Conservation (phyloP, 2,113 vertebrate genomes). For the Otus sunia region DNA sequence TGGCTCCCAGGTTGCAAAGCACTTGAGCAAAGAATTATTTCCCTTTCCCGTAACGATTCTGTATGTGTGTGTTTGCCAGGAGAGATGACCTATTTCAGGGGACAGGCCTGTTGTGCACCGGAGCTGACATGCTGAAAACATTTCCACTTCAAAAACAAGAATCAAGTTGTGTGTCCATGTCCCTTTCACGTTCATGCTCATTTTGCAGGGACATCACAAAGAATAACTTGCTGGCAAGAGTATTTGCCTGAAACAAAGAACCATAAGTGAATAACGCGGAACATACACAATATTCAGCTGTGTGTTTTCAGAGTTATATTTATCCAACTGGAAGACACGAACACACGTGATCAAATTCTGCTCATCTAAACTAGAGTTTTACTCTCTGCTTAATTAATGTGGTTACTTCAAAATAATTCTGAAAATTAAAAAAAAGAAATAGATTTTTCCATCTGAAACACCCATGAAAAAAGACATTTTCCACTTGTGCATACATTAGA, state of each 20-base stretch:
- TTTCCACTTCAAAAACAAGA: neutral
- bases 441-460: neutral
- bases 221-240: neutral
- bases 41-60: neutral
- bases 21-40: neutral
- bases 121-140: neutral
- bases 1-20: neutral
- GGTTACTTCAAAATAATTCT: neutral
- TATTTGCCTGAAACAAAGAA: neutral
- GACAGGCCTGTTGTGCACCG: neutral
- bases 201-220: neutral
- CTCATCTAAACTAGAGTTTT: neutral
- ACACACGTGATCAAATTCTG: neutral
- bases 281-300: neutral
- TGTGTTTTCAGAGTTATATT: neutral
- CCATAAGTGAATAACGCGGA: fast-evolving
- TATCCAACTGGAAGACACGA: neutral
- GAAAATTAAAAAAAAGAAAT: neutral
- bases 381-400: neutral
- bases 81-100: neutral
- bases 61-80: neutral
- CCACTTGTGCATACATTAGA: neutral
- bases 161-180: neutral
- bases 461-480: neutral
- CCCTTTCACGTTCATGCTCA: neutral